A percentile compares a stretch with the other conserved stretches of the same genome.
Conservation (phyloP, 2,113 vertebrate genomes). For the Heliornis fulica region DNA sequence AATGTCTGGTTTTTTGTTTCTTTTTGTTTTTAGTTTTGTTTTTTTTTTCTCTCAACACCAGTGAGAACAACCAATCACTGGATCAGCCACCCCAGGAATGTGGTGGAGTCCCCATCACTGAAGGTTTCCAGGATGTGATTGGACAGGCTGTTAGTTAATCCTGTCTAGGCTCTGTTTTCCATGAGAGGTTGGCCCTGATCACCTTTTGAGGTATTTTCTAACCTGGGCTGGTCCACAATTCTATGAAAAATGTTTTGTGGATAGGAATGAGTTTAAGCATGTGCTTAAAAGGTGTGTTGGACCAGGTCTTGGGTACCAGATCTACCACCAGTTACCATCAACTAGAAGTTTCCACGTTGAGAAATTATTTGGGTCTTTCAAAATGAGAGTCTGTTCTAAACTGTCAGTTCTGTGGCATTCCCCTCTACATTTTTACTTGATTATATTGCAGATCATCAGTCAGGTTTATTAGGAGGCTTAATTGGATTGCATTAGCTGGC, state of each 20-base stretch:
- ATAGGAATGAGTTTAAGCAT: not conserved
- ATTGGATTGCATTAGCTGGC: constrained; percentile 53
- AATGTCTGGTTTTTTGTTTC: no score
- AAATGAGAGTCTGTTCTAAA: not conserved
- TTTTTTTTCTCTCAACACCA: no score
- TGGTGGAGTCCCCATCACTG: not conserved
- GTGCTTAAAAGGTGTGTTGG: not conserved
- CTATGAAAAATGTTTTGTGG: not conserved
- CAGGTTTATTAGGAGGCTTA: constrained; percentile 54
- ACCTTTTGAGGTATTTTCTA: not conserved
- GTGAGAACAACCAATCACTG: not conserved
- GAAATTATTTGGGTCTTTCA: not conserved
- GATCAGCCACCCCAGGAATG: not conserved
- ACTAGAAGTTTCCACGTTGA: not conserved
- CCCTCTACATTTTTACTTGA: not conserved
- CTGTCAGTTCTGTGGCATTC: not conserved
- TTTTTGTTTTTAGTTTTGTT: no score
- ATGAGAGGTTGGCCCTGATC: not conserved
- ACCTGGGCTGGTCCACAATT: not conserved
- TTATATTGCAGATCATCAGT: constrained; percentile 25
- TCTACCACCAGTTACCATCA: not conserved
- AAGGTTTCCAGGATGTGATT: not conserved
- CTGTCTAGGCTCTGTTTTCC: not conserved
- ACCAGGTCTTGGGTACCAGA: not conserved
- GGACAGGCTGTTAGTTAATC: not conserved